Conservation (phyloP, 2,888 invertebrate species). For the Achlya flavicornis region DNA sequence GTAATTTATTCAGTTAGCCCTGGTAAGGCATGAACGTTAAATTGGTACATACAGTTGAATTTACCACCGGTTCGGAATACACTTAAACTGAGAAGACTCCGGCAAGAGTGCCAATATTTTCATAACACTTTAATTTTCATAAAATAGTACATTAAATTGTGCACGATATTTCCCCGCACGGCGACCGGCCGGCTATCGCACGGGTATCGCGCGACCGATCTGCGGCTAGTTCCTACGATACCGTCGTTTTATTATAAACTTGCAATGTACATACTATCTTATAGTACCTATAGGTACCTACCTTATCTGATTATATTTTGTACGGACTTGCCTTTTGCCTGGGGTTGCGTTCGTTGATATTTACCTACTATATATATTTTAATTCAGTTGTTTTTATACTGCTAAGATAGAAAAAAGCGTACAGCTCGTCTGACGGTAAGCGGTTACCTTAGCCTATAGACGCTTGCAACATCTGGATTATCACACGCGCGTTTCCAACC, state of each 20-base stretch:
- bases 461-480: no score
- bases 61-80: no score
- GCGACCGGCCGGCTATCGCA: neutral
- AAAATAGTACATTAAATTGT: constrained; percentile 11
- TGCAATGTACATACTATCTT: constrained; percentile 8
- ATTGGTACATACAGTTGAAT: no score
- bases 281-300: neutral
- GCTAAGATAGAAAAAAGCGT: no score
- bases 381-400: no score
- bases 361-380: neutral
- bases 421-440: no score
- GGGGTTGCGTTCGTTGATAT: neutral
- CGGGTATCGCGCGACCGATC: constrained; percentile 33
- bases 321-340: neutral
- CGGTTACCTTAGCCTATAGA: no score
- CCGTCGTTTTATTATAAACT: constrained; percentile 9
- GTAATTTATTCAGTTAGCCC: no score
- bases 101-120: no score
- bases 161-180: neutral
- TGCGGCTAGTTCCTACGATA: constrained; percentile 19
- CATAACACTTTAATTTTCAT: neutral
- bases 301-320: neutral
- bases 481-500: no score
- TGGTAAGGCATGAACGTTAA: no score
- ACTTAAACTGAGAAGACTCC: no score